phyloP scores from a whole-genome alignment of 2,113 vertebrate genomes.

The Haplochromis vanheusdeni region DNA sequence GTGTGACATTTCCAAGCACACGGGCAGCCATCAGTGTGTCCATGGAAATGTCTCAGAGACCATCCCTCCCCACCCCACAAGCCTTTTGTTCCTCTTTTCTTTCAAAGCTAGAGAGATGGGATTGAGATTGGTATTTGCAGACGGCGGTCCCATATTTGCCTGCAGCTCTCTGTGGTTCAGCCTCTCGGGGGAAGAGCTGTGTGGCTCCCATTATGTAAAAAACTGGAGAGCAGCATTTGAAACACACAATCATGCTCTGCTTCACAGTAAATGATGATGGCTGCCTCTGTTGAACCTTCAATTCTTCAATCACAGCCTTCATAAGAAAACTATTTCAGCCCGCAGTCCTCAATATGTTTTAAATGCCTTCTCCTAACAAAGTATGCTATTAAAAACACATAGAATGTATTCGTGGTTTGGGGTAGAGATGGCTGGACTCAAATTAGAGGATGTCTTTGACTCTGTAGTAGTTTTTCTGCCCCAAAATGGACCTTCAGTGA shows the following conservation, averaged over 20 bases:
- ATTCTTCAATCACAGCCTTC: background rate
- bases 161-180: background rate
- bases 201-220: background rate
- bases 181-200: background rate
- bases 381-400: background rate
- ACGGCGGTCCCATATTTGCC: background rate
- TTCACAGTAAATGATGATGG: background rate
- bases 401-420: background rate
- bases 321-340: background rate
- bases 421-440: background rate
- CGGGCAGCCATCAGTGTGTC: background rate
- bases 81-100: background rate
- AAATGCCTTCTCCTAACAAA: background rate
- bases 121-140: conserved; percentile 6
- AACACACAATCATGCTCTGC: background rate
- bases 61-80: background rate
- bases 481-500: background rate
- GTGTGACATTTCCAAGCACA: background rate
- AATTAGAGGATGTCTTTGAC: background rate
- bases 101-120: background rate
- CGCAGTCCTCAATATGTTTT: background rate
- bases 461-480: background rate
- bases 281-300: background rate
- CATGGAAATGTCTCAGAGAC: background rate
- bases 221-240: background rate